A percentile compares a stretch with the other conserved stretches of the same genome.
These are phyloP conservation scores for Mesoclemmys tuberculata DNA, from an alignment of 2,113 vertebrate species.

Conservation along the genomic window DNA sequence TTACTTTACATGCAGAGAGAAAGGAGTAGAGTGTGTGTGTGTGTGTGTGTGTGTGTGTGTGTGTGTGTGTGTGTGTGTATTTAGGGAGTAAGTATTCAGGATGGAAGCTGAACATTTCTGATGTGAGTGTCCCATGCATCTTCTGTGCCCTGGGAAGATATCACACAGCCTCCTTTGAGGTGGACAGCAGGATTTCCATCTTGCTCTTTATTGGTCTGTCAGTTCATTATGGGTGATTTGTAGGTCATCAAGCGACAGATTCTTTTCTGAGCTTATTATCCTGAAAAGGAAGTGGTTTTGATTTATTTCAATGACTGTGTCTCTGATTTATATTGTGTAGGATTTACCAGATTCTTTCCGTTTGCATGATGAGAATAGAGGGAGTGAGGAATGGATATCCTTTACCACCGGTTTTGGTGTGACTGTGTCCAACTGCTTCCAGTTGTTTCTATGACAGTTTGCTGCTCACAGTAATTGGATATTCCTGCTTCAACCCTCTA, in stretches of 20 bases:
- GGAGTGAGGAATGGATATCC: background rate
- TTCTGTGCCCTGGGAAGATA: background rate
- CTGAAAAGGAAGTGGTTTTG: background rate
- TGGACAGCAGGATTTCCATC: background rate
- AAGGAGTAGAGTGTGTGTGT: too few species aligned
- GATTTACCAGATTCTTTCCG: background rate
- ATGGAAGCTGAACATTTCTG: rapidly evolving
- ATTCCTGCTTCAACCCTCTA: background rate
- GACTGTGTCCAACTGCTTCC: background rate
- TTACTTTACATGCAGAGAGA: background rate
- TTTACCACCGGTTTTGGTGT: background rate
- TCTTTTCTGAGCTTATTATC: background rate
- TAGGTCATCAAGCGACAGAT: background rate
- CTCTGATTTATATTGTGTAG: background rate
- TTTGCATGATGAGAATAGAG: background rate
- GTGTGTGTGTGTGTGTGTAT: too few species aligned
- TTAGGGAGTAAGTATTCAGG: background rate
- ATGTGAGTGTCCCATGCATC: background rate
- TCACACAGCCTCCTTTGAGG: background rate
- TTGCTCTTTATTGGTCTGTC: background rate
- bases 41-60: too few species aligned
- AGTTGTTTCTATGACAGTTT: background rate
- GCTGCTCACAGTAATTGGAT: background rate
- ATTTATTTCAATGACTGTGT: background rate
- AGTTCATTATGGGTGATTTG: background rate